Percentiles rank a stretch among this genome's conserved stretches.
These are phyloP conservation scores for Glyphotaelius pellucidus DNA, from an alignment of 2,888 invertebrate genomes.

Conservation along the genomic window DNA sequence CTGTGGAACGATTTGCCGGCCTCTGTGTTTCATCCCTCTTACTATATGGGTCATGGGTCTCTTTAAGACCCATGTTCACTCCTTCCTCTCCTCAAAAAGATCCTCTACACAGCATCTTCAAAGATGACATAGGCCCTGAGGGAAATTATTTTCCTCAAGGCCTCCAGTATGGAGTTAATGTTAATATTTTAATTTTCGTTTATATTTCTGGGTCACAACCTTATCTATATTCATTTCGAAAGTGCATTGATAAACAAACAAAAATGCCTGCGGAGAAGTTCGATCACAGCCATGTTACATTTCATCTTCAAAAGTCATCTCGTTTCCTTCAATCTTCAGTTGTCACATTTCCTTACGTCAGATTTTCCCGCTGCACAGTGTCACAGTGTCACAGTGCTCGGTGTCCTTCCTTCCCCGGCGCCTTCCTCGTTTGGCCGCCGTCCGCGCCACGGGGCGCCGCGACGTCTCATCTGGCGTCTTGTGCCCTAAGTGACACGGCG, in stretches of 20 bases:
- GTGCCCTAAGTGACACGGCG: constrained; percentile 63
- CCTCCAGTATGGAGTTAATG: too few relatives aligned
- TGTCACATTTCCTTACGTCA: background rate
- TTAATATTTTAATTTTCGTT: too few relatives aligned
- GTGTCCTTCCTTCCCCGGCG: background rate
- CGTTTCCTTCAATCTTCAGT: background rate
- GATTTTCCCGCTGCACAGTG: background rate
- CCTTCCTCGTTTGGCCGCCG: constrained; percentile 21
- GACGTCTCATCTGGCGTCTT: constrained; percentile 65
- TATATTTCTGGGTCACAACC: background rate
- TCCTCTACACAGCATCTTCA: too few relatives aligned
- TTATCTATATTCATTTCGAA: background rate
- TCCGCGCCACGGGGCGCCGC: constrained; percentile 48
- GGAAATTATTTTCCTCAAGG: too few relatives aligned
- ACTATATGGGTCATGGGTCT: too few relatives aligned
- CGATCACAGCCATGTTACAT: background rate
- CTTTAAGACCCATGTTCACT: too few relatives aligned
- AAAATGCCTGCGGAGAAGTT: background rate
- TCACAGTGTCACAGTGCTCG: background rate
- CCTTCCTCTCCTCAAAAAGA: too few relatives aligned
- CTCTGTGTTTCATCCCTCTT: too few relatives aligned
- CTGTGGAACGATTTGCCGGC: too few relatives aligned
- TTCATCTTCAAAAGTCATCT: background rate
- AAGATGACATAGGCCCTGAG: too few relatives aligned
- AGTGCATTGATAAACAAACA: background rate